These are phyloP conservation scores for Barbus barbus DNA, from an alignment of 2,113 vertebrate species.

Conservation along the genomic window DNA sequence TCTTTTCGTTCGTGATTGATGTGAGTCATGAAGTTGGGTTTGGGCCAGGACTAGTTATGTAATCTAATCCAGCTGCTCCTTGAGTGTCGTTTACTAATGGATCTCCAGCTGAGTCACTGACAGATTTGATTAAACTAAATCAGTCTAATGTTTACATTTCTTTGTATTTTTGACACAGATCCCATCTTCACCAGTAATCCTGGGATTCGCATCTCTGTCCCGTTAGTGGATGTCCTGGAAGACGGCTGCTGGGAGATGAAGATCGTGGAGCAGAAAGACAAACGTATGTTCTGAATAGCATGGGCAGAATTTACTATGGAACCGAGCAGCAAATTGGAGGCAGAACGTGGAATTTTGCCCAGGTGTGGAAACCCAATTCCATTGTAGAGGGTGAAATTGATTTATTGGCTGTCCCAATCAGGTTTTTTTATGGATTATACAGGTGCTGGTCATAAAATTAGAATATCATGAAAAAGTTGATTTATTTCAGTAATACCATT, in stretches of 20 bases:
- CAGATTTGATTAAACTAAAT: background rate
- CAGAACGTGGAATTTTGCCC: constrained; percentile 90
- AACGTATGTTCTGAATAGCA: constrained; percentile 84
- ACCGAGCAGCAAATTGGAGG: constrained; percentile 88
- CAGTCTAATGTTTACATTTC: background rate
- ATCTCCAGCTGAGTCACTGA: background rate
- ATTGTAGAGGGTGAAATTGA: background rate
- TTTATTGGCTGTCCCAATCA: too few relatives aligned
- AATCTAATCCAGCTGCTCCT: background rate
- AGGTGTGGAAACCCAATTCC: constrained; percentile 70
- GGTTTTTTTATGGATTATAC: too few relatives aligned
- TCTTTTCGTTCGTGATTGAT: background rate
- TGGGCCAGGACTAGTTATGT: background rate
- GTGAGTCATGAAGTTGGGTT: constrained; percentile 5
- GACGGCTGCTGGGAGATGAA: too few relatives aligned
- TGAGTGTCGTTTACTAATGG: background rate
- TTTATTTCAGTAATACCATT: too few relatives aligned
- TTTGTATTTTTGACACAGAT: constrained; percentile 62
- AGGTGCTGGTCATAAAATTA: too few relatives aligned
- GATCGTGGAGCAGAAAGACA: too few relatives aligned
- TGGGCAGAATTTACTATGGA: constrained; percentile 87
- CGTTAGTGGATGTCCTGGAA: constrained; percentile 45
- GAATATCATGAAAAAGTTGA: too few relatives aligned
- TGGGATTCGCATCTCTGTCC: constrained; percentile 70
- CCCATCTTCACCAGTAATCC: constrained; percentile 79